phyloP scores from a whole-genome alignment of 2,113 vertebrate species.

The Mobula hypostoma region DNA sequence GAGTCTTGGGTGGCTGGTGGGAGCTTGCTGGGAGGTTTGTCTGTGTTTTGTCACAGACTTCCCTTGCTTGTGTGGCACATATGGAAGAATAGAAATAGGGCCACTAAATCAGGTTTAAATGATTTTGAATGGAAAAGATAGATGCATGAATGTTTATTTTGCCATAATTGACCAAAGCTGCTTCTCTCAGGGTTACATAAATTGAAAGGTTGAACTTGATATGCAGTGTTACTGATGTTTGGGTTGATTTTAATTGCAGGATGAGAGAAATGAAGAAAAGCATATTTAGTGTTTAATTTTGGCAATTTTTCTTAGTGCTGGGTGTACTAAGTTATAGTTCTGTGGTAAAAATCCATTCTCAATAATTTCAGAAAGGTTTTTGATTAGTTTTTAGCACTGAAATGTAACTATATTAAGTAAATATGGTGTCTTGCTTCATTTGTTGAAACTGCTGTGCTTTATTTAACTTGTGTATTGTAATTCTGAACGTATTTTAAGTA shows the following conservation, averaged over 20 bases:
- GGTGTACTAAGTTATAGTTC: background rate
- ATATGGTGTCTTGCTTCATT: background rate
- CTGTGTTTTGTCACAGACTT: constrained; percentile 86
- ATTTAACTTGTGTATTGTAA: background rate
- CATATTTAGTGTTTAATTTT: background rate
- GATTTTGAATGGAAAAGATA: constrained; percentile 51
- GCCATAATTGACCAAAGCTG: background rate
- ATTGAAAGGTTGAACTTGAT: background rate
- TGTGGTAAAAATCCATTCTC: background rate
- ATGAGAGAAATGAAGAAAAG: background rate
- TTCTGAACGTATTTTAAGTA: background rate
- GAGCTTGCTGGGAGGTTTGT: constrained; percentile 86
- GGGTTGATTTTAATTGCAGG: background rate
- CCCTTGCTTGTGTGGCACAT: constrained; percentile 82
- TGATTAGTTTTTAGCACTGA: background rate
- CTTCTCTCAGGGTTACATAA: background rate
- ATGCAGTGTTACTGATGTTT: background rate
- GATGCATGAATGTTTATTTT: constrained; percentile 44
- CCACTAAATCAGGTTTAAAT: constrained; percentile 54
- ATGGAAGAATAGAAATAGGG: constrained; percentile 59
- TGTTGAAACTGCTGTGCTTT: background rate
- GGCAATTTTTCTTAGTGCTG: background rate
- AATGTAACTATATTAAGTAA: background rate
- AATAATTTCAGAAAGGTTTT: background rate
- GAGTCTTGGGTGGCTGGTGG: constrained; percentile 83